Evolutionary conservation across 2,797 vertebrate genomes (phyloP).

Genomic region (Poeciliopsis gracilis): DNA sequence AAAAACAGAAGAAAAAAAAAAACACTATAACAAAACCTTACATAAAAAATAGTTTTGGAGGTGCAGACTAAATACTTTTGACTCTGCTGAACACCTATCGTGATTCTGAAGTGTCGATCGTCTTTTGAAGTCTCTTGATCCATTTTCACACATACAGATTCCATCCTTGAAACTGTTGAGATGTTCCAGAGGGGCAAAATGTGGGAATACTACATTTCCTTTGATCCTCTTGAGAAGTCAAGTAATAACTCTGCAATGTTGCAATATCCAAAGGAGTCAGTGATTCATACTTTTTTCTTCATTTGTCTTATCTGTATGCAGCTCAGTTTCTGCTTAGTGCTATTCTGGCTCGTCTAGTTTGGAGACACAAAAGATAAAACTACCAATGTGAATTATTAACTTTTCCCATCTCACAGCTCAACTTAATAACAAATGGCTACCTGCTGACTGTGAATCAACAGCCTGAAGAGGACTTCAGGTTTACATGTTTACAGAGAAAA

Average conservation of each 20-base stretch:
- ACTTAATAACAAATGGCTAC: neutral
- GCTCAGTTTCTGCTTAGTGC: neutral
- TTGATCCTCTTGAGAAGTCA: neutral
- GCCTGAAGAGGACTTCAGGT: neutral
- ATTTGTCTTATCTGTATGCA: slow-evolving; percentile 1
- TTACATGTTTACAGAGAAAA: neutral
- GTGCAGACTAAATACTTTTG: neutral
- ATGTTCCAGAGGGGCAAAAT: neutral
- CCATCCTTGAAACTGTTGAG: neutral
- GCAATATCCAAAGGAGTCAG: neutral
- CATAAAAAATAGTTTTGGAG: neutral
- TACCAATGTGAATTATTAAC: neutral
- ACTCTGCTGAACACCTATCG: neutral
- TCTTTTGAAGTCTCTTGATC: neutral
- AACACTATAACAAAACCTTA: neutral
- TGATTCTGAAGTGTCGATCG: neutral
- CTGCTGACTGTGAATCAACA: neutral
- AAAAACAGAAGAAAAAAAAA: neutral
- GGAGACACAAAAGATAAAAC: neutral
- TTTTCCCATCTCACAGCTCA: neutral
- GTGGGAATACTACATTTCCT: neutral
- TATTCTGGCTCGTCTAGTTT: neutral
- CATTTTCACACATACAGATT: neutral
- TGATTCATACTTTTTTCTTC: neutral
- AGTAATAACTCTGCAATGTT: slow-evolving; percentile 1